These are phyloP conservation scores for Homarus gammarus DNA, from an alignment of 2,888 invertebrate genomes.

Conservation along the genomic window DNA sequence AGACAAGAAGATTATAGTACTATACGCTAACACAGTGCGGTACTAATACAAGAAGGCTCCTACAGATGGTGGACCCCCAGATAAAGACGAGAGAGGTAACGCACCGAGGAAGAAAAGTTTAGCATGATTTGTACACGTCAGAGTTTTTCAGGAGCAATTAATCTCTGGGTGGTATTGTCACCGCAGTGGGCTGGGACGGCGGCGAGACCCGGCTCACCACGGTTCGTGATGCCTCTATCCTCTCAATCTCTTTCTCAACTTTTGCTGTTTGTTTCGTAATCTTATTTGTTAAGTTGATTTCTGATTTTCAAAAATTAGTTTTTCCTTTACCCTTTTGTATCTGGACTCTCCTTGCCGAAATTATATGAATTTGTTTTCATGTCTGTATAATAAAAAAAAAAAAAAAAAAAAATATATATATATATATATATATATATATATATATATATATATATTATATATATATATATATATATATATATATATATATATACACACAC, in stretches of 20 bases:
- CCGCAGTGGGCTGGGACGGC: neutral
- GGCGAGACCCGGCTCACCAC: neutral
- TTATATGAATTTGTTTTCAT: no score
- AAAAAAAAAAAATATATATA: no score
- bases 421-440: no score
- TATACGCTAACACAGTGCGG: no score
- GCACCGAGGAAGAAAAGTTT: constrained; percentile 19
- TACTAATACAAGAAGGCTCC: neutral
- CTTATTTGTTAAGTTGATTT: no score
- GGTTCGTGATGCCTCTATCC: neutral
- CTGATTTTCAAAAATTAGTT: no score
- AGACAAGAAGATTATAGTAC: no score
- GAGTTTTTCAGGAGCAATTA: constrained; percentile 24
- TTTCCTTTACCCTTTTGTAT: neutral
- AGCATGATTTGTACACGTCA: constrained; percentile 23
- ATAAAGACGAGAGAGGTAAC: constrained; percentile 19
- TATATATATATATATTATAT: no score
- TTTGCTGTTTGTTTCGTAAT: neutral
- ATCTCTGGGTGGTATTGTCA: constrained; percentile 26
- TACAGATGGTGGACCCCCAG: constrained; percentile 21
- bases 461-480: no score
- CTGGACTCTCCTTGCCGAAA: neutral
- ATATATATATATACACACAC: no score
- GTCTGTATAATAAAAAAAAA: no score
- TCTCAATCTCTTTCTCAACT: neutral